phyloP scores from a whole-genome alignment of 2,797 vertebrate species.

The Toxotes lorentzi region DNA sequence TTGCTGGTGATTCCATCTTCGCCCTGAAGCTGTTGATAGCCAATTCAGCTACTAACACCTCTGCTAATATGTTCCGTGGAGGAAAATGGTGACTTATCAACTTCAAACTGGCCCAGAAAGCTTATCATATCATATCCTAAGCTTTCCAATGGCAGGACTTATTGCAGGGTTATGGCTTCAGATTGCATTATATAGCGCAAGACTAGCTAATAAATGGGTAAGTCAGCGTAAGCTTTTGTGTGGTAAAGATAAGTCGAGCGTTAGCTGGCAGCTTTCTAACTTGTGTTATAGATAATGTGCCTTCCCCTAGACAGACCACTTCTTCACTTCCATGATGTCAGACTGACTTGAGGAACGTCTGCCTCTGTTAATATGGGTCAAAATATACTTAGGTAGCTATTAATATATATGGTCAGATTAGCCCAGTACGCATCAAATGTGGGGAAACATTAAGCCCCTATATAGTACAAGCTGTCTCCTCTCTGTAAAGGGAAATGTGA shows the following conservation, averaged over 20 bases:
- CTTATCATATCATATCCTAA: neutral
- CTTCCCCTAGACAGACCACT: neutral
- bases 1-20: neutral
- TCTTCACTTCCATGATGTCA: conserved; percentile 42
- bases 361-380: conserved; percentile 31
- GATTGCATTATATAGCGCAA: neutral
- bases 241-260: conserved; percentile 4
- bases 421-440: conserved; percentile 16
- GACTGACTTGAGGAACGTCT: conserved; percentile 6
- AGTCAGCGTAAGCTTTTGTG: neutral
- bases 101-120: neutral
- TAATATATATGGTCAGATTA: conserved; percentile 23
- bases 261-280: neutral
- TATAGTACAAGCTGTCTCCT: conserved; percentile 10
- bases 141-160: neutral
- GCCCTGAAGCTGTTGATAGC: neutral
- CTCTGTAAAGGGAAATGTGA: conserved; percentile 30
- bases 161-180: neutral
- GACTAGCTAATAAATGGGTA: neutral
- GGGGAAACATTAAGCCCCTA: conserved; percentile 25
- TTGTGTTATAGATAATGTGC: conserved; percentile 9
- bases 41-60: neutral
- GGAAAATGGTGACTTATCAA: neutral
- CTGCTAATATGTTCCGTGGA: neutral
- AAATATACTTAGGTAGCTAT: conserved; percentile 36